These are phyloP conservation scores for Papilio glaucus DNA, from an alignment of 1,140 invertebrate genomes.

Conservation along the genomic window DNA sequence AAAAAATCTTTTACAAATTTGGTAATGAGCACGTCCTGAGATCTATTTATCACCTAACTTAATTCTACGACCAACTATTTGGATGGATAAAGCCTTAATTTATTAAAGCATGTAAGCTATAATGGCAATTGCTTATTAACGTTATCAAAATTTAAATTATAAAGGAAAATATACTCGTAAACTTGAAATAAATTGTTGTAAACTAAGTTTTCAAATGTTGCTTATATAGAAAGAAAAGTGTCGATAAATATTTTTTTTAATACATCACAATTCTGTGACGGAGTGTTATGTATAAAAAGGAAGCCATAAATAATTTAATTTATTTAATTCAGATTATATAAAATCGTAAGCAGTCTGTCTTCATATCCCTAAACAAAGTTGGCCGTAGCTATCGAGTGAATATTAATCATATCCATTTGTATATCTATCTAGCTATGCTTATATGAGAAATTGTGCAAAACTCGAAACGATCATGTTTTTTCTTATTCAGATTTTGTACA, in stretches of 20 bases:
- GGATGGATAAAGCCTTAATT: conserved; percentile 33
- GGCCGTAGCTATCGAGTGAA: conserved; percentile 51
- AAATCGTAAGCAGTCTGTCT: conserved; percentile 29
- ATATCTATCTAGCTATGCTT: conserved; percentile 74
- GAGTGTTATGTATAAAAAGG: too few relatives aligned
- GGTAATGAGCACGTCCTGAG: conserved; percentile 21
- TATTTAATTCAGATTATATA: too few relatives aligned
- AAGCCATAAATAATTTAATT: too few relatives aligned
- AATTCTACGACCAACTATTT: conserved; percentile 36
- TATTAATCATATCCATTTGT: conserved; percentile 68
- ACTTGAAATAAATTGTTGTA: neutral
- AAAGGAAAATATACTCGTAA: neutral
- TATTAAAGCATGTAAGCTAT: conserved; percentile 22
- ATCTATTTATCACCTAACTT: neutral
- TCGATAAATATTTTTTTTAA: too few relatives aligned
- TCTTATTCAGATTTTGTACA: conserved; percentile 20
- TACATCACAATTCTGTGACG: too few relatives aligned
- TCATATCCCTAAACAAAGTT: conserved; percentile 42
- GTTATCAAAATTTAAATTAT: neutral
- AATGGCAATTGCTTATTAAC: conserved; percentile 13
- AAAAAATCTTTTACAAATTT: neutral
- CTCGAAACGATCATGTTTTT: conserved; percentile 48
- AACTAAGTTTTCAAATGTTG: neutral
- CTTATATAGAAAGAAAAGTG: too few relatives aligned
- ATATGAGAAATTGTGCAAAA: conserved; percentile 77